phyloP scores from a whole-genome alignment of 2,888 invertebrate genomes.

The Pimpla rufipes region DNA sequence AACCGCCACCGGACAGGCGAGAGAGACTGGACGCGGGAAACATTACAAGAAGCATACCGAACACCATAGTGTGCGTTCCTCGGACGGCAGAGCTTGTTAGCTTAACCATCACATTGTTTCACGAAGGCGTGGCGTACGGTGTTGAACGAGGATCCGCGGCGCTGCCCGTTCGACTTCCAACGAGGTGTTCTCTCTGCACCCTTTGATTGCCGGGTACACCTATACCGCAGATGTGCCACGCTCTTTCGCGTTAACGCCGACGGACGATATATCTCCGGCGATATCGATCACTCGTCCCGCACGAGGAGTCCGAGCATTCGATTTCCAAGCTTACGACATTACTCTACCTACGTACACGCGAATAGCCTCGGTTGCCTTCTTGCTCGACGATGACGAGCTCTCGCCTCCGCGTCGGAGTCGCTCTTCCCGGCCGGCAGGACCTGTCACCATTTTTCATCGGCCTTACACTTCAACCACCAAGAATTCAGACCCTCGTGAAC shows the following conservation, averaged over 20 bases:
- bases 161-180: conserved; percentile 44
- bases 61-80: conserved; percentile 51
- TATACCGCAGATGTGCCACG: conserved; percentile 51
- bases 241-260: conserved; percentile 58
- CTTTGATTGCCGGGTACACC: conserved; percentile 68
- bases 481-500: background rate
- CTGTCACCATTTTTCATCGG: too few species aligned
- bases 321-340: conserved; percentile 48
- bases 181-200: conserved; percentile 62
- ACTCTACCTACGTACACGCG: conserved; percentile 37
- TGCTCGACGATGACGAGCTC: conserved; percentile 38
- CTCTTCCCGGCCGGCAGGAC: background rate
- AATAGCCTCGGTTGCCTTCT: conserved; percentile 29
- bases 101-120: conserved; percentile 80
- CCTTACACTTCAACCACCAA: background rate
- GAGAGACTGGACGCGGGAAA: conserved; percentile 49
- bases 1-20: conserved; percentile 27
- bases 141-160: conserved; percentile 60
- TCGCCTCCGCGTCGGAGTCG: conserved; percentile 2
- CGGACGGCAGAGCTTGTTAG: conserved; percentile 78
- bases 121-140: conserved; percentile 76
- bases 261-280: conserved; percentile 63
- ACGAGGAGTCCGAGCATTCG: conserved; percentile 51
- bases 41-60: conserved; percentile 55
- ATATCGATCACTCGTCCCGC: conserved; percentile 65